Base-by-base conservation (phyloP, 2,888 invertebrate genomes). In the Teleiodes luculella region DNA sequence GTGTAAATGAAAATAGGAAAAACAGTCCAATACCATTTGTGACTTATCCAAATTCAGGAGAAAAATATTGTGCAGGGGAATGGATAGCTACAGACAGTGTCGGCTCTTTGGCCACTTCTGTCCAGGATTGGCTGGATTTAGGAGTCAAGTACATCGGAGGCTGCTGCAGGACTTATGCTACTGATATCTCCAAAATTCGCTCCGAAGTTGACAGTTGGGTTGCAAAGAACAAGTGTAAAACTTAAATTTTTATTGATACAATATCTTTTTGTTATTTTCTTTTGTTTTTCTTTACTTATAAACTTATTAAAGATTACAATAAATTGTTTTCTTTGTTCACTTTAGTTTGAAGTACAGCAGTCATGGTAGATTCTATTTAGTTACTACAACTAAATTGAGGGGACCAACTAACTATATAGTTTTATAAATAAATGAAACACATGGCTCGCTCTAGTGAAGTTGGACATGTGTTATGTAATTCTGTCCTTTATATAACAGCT, bases 21-120 rank as follows among this genome's bases (percentile, higher is more conserved):
- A 46, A 61, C 7, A 56, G 64, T 20, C 69, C 68, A 8, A 91
- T 96, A 58, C 95, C 96, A 0, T 81, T 97, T 41, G 92, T 98
- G 11, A 95, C 95, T 13, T 98, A 98, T 79, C 97, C 98, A 0
- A 98, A 98, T 73, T 96, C 96, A 68, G 98, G 98, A 3, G 96
- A 96, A 74, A 91, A 89, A 60, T 96, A 94, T 83, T 91, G 83
- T 55, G 82, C 92, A 13, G 83, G 93, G 83, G 94, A 95, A 95
- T 87, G 91, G 33, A 92, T 92, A 8, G 20, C 4, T 16, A 31
- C 39, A 16, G 33, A 92, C 61, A 92, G 92, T 72, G 13, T 43
- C 10, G 90, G 91, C 50, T 91, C 93, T 1, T 83, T 96, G 0
- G 92, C 92, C 45, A 90, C 86, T 3, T 95, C 93, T 76, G 92